Evolutionary conservation across 1,140 invertebrate species (phyloP).

Genomic region (Philotrypesis tridentata): DNA sequence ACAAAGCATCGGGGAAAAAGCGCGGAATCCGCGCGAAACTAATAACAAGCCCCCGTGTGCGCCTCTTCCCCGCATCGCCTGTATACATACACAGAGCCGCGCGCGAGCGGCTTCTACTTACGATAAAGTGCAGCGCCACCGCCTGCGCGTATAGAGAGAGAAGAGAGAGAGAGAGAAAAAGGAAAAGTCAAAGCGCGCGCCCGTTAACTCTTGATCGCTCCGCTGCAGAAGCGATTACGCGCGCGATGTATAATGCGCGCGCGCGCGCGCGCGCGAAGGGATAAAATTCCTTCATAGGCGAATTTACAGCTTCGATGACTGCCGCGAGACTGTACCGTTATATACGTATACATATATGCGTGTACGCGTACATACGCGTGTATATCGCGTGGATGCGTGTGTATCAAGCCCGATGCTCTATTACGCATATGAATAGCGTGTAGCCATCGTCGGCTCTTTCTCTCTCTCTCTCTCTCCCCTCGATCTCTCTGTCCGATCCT

Average conservation of each 20-base stretch:
- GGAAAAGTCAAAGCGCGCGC: neutral
- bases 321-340: slow-evolving; percentile 33
- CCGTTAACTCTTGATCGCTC: neutral
- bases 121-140: neutral
- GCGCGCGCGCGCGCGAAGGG: too few species aligned
- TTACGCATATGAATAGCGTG: neutral
- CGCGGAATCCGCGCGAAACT: neutral
- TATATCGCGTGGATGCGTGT: too few species aligned
- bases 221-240: neutral
- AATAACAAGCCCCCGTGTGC: neutral
- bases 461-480: too few species aligned
- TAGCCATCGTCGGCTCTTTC: neutral
- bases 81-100: too few species aligned
- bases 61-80: too few species aligned
- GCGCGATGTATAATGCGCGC: slow-evolving; percentile 4
- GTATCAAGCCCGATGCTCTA: neutral
- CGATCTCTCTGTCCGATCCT: too few species aligned
- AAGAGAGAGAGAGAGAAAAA: too few species aligned
- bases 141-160: too few species aligned
- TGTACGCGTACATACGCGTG: neutral
- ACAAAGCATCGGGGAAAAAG: neutral
- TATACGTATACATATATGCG: neutral
- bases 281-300: slow-evolving; percentile 42
- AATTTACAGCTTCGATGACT: slow-evolving; percentile 27
- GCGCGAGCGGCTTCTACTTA: neutral